phyloP scores from a whole-genome alignment of 1,140 invertebrate species.

The Linepithema humile region DNA sequence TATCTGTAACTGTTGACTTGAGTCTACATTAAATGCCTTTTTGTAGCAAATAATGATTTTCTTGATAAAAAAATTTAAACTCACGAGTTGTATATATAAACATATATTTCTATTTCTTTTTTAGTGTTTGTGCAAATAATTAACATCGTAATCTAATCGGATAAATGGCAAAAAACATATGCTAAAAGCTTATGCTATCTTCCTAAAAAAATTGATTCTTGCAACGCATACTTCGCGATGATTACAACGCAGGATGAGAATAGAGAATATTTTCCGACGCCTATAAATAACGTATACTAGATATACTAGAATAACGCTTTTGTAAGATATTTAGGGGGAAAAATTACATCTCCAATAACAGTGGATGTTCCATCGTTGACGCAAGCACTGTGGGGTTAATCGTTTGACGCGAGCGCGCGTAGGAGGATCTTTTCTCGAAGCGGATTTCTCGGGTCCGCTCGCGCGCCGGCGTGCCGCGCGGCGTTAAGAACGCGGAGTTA shows the following conservation, averaged over 20 bases:
- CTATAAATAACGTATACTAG: neutral
- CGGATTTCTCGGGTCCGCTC: constrained; percentile 18
- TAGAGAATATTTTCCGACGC: neutral
- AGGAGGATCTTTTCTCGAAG: constrained; percentile 11
- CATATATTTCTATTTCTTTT: neutral
- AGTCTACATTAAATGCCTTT: neutral
- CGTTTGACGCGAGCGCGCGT: neutral
- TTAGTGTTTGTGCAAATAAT: neutral
- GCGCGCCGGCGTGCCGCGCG: neutral
- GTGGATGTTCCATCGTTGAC: neutral
- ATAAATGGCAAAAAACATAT: neutral
- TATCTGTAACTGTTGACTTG: neutral
- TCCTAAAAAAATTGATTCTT: neutral
- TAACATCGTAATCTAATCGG: too few species aligned
- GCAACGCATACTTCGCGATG: neutral
- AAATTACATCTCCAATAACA: neutral
- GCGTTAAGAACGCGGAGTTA: constrained; percentile 21
- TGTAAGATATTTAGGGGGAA: neutral
- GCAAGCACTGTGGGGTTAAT: neutral
- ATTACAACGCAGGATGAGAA: neutral
- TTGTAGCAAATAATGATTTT: neutral
- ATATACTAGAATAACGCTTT: neutral
- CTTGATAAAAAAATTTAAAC: neutral
- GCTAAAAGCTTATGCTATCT: neutral
- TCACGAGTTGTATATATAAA: neutral